Conservation (phyloP, 2,113 vertebrate species). For the Ictalurus furcatus region DNA sequence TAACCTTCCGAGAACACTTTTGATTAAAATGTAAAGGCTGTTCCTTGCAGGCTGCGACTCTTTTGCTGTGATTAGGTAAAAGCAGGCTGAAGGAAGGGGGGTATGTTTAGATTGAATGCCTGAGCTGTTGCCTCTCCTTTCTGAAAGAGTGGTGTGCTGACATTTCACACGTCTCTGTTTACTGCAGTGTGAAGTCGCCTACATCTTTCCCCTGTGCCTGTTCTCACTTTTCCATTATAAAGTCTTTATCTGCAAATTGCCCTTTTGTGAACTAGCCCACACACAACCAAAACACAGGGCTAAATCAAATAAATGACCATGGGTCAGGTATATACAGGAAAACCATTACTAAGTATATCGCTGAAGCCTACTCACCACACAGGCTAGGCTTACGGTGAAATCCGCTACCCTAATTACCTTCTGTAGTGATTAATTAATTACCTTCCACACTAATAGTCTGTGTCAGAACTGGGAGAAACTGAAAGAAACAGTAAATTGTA, state of each 20-base stretch:
- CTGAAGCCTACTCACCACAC: background rate
- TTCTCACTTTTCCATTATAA: background rate
- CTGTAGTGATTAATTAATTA: background rate
- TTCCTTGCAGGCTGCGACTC: constrained; percentile 33
- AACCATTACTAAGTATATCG: background rate
- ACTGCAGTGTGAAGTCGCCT: background rate
- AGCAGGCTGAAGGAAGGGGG: background rate
- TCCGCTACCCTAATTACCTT: background rate
- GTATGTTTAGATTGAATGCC: background rate
- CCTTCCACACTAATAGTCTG: background rate
- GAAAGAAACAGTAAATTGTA: background rate
- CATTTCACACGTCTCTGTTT: background rate
- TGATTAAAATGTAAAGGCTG: constrained; percentile 53
- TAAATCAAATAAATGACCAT: background rate
- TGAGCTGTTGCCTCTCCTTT: background rate
- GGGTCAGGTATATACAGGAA: background rate
- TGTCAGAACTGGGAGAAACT: background rate
- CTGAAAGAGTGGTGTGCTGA: background rate
- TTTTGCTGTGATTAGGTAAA: constrained; percentile 28
- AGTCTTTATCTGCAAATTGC: constrained; percentile 13
- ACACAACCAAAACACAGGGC: background rate
- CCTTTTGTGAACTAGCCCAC: background rate
- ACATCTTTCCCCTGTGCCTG: background rate
- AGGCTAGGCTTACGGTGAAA: background rate
- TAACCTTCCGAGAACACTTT: constrained; percentile 40